These are phyloP conservation scores for Cryptocheilus praepositus DNA, from an alignment of 2,888 invertebrate genomes.

Conservation along the genomic window DNA sequence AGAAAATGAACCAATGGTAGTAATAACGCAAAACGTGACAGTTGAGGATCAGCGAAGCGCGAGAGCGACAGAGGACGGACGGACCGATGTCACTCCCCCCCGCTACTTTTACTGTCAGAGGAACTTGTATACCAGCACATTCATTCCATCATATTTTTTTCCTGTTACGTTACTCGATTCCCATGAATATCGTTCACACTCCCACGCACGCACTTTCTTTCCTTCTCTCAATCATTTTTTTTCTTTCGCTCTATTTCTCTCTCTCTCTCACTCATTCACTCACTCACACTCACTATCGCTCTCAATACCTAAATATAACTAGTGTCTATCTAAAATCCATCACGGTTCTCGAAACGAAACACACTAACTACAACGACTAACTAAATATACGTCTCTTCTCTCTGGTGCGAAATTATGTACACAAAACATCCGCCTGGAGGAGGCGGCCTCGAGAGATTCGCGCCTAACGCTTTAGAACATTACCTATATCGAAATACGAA, in stretches of 20 bases:
- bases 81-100: conserved; percentile 61
- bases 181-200: conserved; percentile 28
- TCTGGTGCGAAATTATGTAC: conserved; percentile 41
- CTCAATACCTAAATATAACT: conserved; percentile 14
- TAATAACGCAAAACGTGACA: conserved; percentile 36
- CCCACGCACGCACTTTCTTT: conserved; percentile 12
- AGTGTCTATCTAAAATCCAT: conserved; percentile 23
- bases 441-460: conserved; percentile 7
- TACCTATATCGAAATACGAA: conserved; percentile 25
- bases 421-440: conserved; percentile 23
- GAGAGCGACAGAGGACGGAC: conserved; percentile 62
- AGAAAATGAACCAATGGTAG: conserved; percentile 22
- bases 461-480: conserved; percentile 3
- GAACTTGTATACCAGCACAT: conserved; percentile 85
- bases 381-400: conserved; percentile 33
- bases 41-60: conserved; percentile 21
- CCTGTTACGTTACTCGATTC: conserved; percentile 32
- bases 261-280: background rate
- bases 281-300: background rate
- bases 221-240: background rate
- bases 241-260: background rate
- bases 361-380: conserved; percentile 40
- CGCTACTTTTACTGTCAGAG: conserved; percentile 76
- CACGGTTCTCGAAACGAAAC: conserved; percentile 32
- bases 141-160: conserved; percentile 53